phyloP scores from a whole-genome alignment of 2,888 invertebrate species.

The Sminthurides aquaticus region DNA sequence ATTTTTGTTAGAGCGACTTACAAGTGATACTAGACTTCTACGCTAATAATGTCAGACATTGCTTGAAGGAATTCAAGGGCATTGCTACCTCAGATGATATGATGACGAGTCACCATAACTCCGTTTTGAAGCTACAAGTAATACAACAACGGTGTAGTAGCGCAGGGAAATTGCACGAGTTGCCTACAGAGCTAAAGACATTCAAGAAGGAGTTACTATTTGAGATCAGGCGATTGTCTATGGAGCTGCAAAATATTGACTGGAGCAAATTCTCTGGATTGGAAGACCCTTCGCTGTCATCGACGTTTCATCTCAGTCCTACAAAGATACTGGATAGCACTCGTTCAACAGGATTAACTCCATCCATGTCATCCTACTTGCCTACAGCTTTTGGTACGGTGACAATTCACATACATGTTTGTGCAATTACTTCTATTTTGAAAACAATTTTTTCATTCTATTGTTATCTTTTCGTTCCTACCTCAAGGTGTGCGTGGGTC shows the following conservation, averaged over 20 bases:
- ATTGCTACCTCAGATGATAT: slow-evolving; percentile 1
- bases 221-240: slow-evolving; percentile 8
- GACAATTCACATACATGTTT: too few relatives aligned
- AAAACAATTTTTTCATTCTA: too few relatives aligned
- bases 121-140: background rate
- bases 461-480: too few relatives aligned
- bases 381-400: slow-evolving; percentile 4
- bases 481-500: too few relatives aligned
- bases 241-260: slow-evolving; percentile 14
- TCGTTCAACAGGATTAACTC: slow-evolving; percentile 17
- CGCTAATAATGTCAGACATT: background rate
- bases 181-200: background rate
- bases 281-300: background rate
- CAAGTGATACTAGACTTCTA: background rate
- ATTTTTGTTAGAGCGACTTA: background rate
- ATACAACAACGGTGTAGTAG: background rate
- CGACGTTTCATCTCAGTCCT: slow-evolving; percentile 18
- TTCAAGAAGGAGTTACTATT: background rate
- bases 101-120: background rate
- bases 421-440: too few relatives aligned
- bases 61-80: slow-evolving; percentile 3
- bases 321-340: slow-evolving; percentile 1
- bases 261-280: slow-evolving; percentile 15
- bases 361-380: slow-evolving; percentile 11
- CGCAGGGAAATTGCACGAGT: background rate